Conservation (phyloP, 37 sponge, comb jelly and placozoan genomes). For the Hexactinellida sp. region DNA sequence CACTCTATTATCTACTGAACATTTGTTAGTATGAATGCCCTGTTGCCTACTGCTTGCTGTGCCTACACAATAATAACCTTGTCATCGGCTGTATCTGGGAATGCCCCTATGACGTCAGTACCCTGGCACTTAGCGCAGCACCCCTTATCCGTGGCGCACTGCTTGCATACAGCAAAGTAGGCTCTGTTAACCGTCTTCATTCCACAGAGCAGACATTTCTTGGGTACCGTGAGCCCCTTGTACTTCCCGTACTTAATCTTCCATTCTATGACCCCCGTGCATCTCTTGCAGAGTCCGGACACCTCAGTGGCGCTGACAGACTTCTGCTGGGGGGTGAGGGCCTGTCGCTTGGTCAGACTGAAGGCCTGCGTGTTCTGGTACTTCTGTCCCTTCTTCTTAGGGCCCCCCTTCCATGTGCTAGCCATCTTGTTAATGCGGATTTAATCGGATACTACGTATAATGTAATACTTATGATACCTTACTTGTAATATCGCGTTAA, state of each 20-base stretch:
- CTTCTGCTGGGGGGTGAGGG: constrained; percentile 17
- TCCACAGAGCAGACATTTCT: constrained; percentile 38
- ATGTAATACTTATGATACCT: no score
- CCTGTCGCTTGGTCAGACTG: neutral
- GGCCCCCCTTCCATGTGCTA: neutral
- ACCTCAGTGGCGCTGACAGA: neutral
- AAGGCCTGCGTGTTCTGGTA: constrained; percentile 41
- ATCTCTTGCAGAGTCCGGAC: constrained; percentile 38
- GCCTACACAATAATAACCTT: no score
- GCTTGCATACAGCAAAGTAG: constrained; percentile 38
- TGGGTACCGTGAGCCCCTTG: constrained; percentile 45
- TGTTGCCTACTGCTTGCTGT: no score
- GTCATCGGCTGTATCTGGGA: neutral
- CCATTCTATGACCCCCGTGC: constrained; percentile 58
- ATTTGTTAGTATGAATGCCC: no score
- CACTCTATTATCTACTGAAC: no score
- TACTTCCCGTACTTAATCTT: constrained; percentile 56
- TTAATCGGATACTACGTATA: no score
- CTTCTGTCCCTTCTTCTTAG: constrained; percentile 35
- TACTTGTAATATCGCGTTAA: no score
- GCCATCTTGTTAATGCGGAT: no score
- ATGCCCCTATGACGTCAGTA: constrained; percentile 21
- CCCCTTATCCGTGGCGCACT: constrained; percentile 22
- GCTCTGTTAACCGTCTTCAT: constrained; percentile 38
- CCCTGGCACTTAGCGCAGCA: constrained; percentile 54